Percentiles rank a stretch among this genome's conserved stretches.
These are phyloP conservation scores for Gobionotothen gibberifrons DNA, from an alignment of 2,797 vertebrate genomes.

Conservation along the genomic window DNA sequence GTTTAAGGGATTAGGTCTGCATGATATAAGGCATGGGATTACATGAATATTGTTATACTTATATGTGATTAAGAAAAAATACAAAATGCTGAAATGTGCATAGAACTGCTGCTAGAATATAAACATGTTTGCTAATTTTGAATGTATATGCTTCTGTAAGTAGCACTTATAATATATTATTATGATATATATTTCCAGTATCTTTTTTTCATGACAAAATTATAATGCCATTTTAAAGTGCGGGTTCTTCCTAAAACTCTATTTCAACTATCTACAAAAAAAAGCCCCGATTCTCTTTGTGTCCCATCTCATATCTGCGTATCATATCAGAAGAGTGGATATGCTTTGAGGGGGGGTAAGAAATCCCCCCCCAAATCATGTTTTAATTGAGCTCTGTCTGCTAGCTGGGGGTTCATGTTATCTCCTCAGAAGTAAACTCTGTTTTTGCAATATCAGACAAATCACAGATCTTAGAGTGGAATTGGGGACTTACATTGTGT, in stretches of 20 bases:
- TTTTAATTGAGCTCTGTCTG: neutral
- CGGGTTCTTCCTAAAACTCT: no score
- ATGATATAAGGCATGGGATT: neutral
- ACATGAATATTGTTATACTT: neutral
- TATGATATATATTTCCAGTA: no score
- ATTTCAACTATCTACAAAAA: no score
- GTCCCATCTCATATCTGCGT: neutral
- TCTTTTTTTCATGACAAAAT: no score
- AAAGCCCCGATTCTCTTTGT: neutral
- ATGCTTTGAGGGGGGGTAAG: neutral
- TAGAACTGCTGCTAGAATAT: no score
- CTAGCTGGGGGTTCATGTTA: no score
- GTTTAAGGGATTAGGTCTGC: neutral
- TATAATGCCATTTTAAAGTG: no score
- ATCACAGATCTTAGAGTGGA: neutral
- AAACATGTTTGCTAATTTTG: no score
- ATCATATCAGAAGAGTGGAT: neutral
- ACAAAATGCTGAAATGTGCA: neutral
- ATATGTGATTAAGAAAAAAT: neutral
- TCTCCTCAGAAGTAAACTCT: neutral
- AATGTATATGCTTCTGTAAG: no score
- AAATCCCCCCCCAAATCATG: neutral
- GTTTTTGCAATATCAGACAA: neutral
- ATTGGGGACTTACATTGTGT: constrained; percentile 90
- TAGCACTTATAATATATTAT: no score